These are phyloP conservation scores for Hephaestus fuliginosus DNA, from an alignment of 2,797 vertebrate genomes.

Conservation along the genomic window DNA sequence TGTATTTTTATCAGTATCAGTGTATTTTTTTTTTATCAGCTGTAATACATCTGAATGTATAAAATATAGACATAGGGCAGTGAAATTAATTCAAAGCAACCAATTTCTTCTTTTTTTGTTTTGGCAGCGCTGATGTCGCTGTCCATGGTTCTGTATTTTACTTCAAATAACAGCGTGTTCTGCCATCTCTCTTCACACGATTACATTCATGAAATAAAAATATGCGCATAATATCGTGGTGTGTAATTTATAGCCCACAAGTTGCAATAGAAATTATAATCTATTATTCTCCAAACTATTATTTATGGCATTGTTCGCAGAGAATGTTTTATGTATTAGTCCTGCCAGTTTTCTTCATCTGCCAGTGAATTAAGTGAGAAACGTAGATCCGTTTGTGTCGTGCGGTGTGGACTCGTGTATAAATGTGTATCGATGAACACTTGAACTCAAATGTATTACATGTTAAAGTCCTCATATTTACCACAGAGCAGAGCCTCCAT, in stretches of 20 bases:
- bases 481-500: conserved; percentile 7
- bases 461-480: conserved; percentile 23
- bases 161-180: background rate
- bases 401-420: background rate
- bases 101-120: no score
- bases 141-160: conserved; percentile 43
- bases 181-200: background rate
- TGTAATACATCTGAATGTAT: background rate
- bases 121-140: background rate
- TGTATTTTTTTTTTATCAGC: background rate
- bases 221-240: background rate
- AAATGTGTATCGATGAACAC: conserved; percentile 11
- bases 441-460: conserved; percentile 29
- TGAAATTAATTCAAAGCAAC: background rate
- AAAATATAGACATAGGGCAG: background rate
- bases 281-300: conserved; percentile 27
- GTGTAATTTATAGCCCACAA: conserved; percentile 15
- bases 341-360: conserved; percentile 13
- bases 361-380: conserved; percentile 4
- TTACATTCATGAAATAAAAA: conserved; percentile 17
- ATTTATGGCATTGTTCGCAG: conserved; percentile 24
- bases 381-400: background rate
- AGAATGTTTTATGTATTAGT: conserved; percentile 21
- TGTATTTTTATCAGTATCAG: no score
- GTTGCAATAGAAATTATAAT: conserved; percentile 20